These are phyloP conservation scores for Heterotilapia buettikoferi DNA, from an alignment of 2,113 vertebrate genomes.

Conservation along the genomic window DNA sequence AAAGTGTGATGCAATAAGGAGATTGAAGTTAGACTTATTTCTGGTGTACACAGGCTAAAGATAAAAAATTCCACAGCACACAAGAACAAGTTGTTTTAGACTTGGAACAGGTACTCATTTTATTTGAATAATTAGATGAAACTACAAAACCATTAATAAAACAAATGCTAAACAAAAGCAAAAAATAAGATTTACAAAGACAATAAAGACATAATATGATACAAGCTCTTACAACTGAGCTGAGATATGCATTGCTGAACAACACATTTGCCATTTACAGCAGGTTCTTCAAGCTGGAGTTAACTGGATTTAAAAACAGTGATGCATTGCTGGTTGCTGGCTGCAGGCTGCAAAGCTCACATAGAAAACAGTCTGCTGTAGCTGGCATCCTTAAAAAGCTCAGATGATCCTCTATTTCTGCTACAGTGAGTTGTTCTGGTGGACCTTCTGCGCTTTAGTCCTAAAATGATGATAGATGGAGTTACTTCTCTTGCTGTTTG, in stretches of 20 bases:
- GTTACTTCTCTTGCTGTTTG: neutral
- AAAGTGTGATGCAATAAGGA: neutral
- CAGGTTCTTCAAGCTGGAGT: neutral
- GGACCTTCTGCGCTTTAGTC: constrained; percentile 9
- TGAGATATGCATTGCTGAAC: neutral
- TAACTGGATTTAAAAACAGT: neutral
- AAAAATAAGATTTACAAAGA: neutral
- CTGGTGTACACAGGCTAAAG: neutral
- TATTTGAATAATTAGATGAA: neutral
- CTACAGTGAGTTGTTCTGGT: neutral
- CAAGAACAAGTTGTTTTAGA: neutral
- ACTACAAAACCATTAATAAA: neutral
- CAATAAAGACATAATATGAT: neutral
- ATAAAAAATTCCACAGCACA: neutral
- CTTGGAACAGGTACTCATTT: neutral
- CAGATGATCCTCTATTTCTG: neutral
- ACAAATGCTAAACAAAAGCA: neutral
- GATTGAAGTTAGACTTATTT: neutral
- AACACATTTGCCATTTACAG: neutral
- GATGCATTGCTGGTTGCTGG: neutral
- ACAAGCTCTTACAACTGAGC: constrained; percentile 20
- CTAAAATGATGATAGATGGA: constrained; percentile 9
- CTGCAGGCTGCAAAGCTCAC: neutral
- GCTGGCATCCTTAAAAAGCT: neutral
- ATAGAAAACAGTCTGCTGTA: neutral